A percentile compares a stretch with the other conserved stretches of the same genome.
These are phyloP conservation scores for Drosophila kokeensis DNA, from an alignment of 2,888 invertebrate species.

Conservation along the genomic window DNA sequence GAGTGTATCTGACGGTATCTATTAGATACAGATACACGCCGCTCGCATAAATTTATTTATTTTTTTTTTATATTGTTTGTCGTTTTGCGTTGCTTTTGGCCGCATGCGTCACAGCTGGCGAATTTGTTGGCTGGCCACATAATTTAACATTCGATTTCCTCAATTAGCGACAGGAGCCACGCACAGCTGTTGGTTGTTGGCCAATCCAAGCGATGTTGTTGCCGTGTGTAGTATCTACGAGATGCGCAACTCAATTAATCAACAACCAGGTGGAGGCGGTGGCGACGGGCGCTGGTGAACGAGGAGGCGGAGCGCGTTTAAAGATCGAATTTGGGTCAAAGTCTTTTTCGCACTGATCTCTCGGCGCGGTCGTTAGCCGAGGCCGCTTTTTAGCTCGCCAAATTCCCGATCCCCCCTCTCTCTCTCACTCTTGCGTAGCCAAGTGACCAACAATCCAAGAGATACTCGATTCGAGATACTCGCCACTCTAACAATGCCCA, in stretches of 20 bases:
- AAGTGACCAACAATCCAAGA: constrained; percentile 14
- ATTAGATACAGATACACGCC: constrained; percentile 57
- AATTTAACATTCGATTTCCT: constrained; percentile 80
- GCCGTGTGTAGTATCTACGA: constrained; percentile 46
- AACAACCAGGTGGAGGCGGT: constrained; percentile 41
- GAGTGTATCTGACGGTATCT: constrained; percentile 40
- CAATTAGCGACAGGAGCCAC: constrained; percentile 75
- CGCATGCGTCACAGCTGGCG: constrained; percentile 61
- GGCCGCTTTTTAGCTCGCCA: constrained; percentile 33
- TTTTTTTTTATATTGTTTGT: constrained; percentile 10
- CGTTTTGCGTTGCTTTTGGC: constrained; percentile 25
- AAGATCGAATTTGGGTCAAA: constrained; percentile 78
- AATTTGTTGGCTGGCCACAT: constrained; percentile 57
- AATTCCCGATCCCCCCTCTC: background rate
- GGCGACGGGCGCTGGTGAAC: background rate
- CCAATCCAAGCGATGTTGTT: constrained; percentile 9
- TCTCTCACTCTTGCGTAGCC: background rate
- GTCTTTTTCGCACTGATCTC: constrained; percentile 52
- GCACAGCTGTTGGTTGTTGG: constrained; percentile 41
- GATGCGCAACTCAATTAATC: constrained; percentile 76
- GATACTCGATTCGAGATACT: constrained; percentile 41
- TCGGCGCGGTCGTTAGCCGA: constrained; percentile 56
- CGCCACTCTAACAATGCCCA: constrained; percentile 54
- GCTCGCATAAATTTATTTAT: constrained; percentile 46
- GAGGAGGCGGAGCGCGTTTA: constrained; percentile 47